Base-by-base conservation (phyloP, 2,113 vertebrate species). In the Parus major region DNA sequence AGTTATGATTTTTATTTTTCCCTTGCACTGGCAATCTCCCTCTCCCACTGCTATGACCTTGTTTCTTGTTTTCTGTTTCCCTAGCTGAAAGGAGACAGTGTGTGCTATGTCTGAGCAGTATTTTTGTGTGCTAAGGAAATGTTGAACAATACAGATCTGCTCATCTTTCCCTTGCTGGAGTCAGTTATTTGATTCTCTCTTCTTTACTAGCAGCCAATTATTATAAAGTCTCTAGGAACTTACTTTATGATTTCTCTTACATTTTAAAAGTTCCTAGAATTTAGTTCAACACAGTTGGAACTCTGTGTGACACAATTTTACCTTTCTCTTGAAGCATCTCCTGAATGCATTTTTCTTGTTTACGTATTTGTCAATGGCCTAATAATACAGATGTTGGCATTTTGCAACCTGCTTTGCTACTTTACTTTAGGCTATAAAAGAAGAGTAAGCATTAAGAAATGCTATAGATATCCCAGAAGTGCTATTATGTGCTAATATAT, bases 311-410 rank as follows among this genome's bases (percentile, higher is more conserved):
- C 42, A 59, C 65, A 59, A 42, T 59, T 93, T 70, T 70, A 46
- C 65, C 52, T 77, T 84, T 50, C 57, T 60, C 33, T 63, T 82
- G 28, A 92, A 65, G 46, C 63, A 55, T 56, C 70, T 82, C 65
- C 82, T 70, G 42, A 56, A 63, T 75, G 42, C 33, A 46, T 82
- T 88, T 92, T 47, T 85, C 65, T 75, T 73, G 52, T 82, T 93
- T 71, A 81, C 5, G 15, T 81, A 59, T 53, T 92, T 66, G 41
- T 66, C 60, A 90, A 36, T 91, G 64, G 56, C 35, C 9, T 75
- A 77, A 92, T 72, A 72, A 55, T 82, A 90, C 60, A 94, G 78
- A 93, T 85, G 61, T 63, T 92, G 70, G 61, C 47, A 75, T 87
- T 92, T 93, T 88, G 66, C 70, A 84, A 42, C 78, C 88, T 93